A percentile compares a stretch with the other conserved stretches of the same genome.
These are phyloP conservation scores for Zootoca vivipara DNA, from an alignment of 2,113 vertebrate genomes.

Conservation along the genomic window DNA sequence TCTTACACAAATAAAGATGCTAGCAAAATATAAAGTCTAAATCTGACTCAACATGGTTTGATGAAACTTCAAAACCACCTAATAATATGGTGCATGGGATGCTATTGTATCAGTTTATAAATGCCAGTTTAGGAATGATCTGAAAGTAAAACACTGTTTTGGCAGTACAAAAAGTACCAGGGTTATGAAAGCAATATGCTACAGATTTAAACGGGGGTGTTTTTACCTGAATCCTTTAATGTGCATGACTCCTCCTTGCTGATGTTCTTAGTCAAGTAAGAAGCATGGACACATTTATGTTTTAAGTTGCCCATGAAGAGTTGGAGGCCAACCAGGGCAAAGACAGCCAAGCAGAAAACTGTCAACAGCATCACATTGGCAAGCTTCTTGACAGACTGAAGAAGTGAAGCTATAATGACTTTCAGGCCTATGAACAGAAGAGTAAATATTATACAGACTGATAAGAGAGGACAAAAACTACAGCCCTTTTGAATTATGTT, in stretches of 20 bases:
- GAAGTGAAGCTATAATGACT: constrained; percentile 92
- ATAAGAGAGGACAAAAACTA: not conserved
- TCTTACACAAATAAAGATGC: too few relatives aligned
- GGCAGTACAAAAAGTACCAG: too few relatives aligned
- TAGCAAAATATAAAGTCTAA: too few relatives aligned
- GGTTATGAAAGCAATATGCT: too few relatives aligned
- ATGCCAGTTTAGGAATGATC: too few relatives aligned
- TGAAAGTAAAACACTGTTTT: too few relatives aligned
- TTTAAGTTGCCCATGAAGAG: constrained; percentile 95
- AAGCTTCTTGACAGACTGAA: constrained; percentile 93
- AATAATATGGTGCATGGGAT: too few relatives aligned
- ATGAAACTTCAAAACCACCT: too few relatives aligned
- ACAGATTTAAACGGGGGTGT: not conserved
- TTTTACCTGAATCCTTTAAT: constrained; percentile 25
- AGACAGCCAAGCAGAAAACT: constrained; percentile 92
- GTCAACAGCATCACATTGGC: constrained; percentile 93
- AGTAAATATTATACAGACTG: not conserved
- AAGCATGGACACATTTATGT: constrained; percentile 82
- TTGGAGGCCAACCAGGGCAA: constrained; percentile 93
- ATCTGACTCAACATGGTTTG: too few relatives aligned
- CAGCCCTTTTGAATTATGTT: not conserved
- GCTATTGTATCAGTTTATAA: too few relatives aligned
- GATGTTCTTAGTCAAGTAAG: too few relatives aligned
- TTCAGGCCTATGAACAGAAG: constrained; percentile 83
- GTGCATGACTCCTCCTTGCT: too few relatives aligned